Base-by-base conservation (phyloP, 2,113 vertebrate species). In the Theristicus caerulescens region DNA sequence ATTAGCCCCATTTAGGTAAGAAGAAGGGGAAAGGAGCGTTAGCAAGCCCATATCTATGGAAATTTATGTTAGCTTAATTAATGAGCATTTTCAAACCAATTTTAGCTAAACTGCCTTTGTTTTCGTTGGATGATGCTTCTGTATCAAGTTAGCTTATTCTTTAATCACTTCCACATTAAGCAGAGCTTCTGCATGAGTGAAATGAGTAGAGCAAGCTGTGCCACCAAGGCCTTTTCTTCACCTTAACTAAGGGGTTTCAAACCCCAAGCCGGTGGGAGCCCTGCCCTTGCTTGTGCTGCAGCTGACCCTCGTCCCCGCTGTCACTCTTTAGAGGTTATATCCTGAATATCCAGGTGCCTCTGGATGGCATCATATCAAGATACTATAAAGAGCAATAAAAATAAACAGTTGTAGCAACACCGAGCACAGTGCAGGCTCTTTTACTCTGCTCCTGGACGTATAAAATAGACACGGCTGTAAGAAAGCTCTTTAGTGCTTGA, bases 101-200 rank as follows among this genome's bases (percentile, higher is more conserved):
- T 93, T 87, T 77, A 80, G 31, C 81, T 93, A 42, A 95, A 82
- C 44, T 89, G 73, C 54, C 62, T 87, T 87, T 94, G 82, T 79
- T 96, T 95, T 42, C 5, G 0, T 52, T 82, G 66, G 49, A 16
- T 59, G 57, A 40, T 38, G 72, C 70, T 59, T 80, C 51, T 86
- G 55, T 55, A 72, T 71, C 3, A 4, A 76, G 51, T 86, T 64
- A 44, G 22, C 16, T 86, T 59, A 26, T 64, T 74, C 58, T 58
- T 80, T 90, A 72, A 83, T 62, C 29, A 58, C 66, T 61, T 52
- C 42, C 46, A 6, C 32, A 27, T 49, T 62, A 88, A 66, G 46
- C 2, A 38, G 66, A 74, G 61, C 67, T 93, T n/a, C 82, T 83
- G 42, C 59, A 12, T 0, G 2, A 78, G 61, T 25, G 31, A 82